Evolutionary conservation across 2,113 vertebrate genomes (phyloP).

Genomic region (Pelodiscus sinensis): DNA sequence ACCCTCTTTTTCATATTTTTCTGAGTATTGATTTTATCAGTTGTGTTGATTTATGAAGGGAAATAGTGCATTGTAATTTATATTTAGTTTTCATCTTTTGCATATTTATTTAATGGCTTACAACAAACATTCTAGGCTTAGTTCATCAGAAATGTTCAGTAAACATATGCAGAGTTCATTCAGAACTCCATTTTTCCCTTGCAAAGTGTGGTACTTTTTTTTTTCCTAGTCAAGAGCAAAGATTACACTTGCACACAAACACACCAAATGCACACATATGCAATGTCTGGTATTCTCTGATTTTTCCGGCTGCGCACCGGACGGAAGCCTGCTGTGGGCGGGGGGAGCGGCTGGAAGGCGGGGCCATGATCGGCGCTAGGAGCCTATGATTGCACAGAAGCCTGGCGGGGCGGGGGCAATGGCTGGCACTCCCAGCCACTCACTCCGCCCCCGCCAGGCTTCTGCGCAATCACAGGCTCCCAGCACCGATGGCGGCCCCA

Average conservation of each 20-base stretch:
- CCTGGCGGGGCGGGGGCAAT: no score
- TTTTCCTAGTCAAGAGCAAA: not conserved
- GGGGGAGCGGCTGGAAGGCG: no score
- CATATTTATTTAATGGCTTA: not conserved
- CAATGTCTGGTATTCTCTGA: no score
- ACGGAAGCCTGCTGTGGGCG: no score
- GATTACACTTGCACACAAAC: not conserved
- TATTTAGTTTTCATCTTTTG: not conserved
- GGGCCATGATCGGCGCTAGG: no score
- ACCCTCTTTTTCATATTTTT: not conserved
- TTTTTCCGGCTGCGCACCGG: no score
- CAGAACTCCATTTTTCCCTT: not conserved
- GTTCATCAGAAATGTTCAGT: not conserved
- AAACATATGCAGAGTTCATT: not conserved
- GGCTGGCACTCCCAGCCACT: no score
- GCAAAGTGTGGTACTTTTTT: not conserved
- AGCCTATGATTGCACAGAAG: no score
- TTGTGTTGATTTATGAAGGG: not conserved
- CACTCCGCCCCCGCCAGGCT: no score
- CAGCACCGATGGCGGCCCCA: no score
- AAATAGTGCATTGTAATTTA: not conserved
- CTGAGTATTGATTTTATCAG: not conserved
- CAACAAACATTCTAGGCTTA: not conserved
- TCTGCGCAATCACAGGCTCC: no score
- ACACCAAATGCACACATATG: no score